phyloP scores from a whole-genome alignment of 2,797 vertebrate genomes.

The Neosilurus hyrtlii region DNA sequence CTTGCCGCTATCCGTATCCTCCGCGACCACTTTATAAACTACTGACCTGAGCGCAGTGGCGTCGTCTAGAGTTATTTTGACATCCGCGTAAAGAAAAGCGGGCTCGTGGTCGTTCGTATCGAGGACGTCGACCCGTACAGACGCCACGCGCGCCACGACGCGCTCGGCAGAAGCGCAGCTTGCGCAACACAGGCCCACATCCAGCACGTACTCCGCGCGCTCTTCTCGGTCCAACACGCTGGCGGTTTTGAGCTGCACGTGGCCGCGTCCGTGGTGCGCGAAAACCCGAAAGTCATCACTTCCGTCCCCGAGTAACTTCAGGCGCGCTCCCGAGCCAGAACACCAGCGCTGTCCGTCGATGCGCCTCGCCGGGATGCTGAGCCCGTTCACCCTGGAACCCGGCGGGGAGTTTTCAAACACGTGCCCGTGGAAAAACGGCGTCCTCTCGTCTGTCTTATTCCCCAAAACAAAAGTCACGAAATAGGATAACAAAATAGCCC shows the following conservation, averaged over 20 bases:
- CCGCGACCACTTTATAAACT: constrained; percentile 75
- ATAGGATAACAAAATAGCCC: constrained; percentile 67
- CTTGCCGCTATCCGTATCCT: constrained; percentile 79
- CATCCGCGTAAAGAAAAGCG: constrained; percentile 64
- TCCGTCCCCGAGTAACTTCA: constrained; percentile 78
- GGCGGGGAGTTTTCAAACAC: constrained; percentile 81
- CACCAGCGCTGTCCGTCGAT: constrained; percentile 74
- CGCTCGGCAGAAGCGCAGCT: constrained; percentile 53
- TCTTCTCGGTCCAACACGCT: constrained; percentile 79
- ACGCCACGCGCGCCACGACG: constrained; percentile 66
- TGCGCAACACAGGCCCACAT: constrained; percentile 75
- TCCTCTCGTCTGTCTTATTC: constrained; percentile 64
- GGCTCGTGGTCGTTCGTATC: constrained; percentile 87
- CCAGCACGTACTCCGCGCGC: constrained; percentile 72
- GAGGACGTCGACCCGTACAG: constrained; percentile 79
- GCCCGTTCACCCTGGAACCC: constrained; percentile 78
- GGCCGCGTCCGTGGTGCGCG: constrained; percentile 78
- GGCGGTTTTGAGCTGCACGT: constrained; percentile 77
- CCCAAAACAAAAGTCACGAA: constrained; percentile 63
- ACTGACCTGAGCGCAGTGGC: constrained; percentile 78
- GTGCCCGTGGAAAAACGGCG: constrained; percentile 77
- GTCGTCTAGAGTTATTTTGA: constrained; percentile 77
- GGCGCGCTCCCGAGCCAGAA: constrained; percentile 70
- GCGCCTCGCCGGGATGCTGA: constrained; percentile 79
- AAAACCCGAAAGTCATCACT: constrained; percentile 75